A percentile compares a stretch with the other conserved stretches of the same genome.
phyloP scores from a whole-genome alignment of 2,888 invertebrate genomes.

The Epinotia brunnichana region DNA sequence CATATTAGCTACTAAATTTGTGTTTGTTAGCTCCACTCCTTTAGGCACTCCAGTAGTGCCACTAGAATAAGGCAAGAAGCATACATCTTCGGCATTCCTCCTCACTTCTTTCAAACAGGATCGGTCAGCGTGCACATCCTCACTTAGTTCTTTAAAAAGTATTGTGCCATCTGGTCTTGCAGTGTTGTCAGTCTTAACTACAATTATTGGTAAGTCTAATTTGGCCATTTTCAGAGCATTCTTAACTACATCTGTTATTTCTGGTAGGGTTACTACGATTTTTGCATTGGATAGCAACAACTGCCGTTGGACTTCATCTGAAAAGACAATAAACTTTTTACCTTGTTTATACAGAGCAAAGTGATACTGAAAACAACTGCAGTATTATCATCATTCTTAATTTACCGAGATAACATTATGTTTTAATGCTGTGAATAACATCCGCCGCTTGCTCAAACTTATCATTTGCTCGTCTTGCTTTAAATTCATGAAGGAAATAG shows the following conservation, averaged over 20 bases:
- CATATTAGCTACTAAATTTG: conserved; percentile 82
- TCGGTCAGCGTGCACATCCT: conserved; percentile 82
- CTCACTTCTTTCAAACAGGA: conserved; percentile 78
- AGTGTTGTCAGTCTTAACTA: conserved; percentile 70
- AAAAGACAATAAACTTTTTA: conserved; percentile 51
- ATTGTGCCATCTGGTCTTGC: conserved; percentile 76
- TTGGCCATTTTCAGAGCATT: conserved; percentile 80
- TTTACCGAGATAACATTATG: too few species aligned
- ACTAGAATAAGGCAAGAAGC: conserved; percentile 92
- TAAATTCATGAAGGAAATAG: too few species aligned
- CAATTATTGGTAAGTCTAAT: conserved; percentile 82
- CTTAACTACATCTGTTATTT: conserved; percentile 74
- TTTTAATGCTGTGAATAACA: too few species aligned
- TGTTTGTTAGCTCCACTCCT: conserved; percentile 88
- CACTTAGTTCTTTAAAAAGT: conserved; percentile 85
- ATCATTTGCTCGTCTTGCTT: too few species aligned
- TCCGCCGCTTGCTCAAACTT: too few species aligned
- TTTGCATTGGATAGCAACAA: conserved; percentile 85
- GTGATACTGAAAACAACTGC: not conserved
- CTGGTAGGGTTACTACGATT: conserved; percentile 84
- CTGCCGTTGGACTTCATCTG: conserved; percentile 90
- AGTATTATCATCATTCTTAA: not conserved
- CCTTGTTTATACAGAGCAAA: not conserved
- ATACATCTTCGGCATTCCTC: conserved; percentile 82
- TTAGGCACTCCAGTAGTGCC: conserved; percentile 94